Evolutionary conservation across 2,888 invertebrate genomes (phyloP), one percentile per base, ranked within the genome.

Genomic region (Acanthacorydalis orientalis): DNA sequence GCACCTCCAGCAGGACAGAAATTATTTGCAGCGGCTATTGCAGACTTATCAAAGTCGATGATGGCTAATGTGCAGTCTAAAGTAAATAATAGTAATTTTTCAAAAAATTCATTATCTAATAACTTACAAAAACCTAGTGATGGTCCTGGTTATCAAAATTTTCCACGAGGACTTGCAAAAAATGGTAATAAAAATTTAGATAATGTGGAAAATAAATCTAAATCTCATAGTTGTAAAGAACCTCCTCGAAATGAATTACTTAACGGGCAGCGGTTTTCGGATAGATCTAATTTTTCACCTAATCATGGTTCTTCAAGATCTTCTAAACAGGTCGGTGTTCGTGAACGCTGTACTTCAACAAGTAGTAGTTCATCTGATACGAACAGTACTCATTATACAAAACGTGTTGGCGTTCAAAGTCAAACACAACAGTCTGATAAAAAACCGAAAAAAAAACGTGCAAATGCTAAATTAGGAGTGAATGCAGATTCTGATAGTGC

Each of bases 11-110:
- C 43, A 8, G 43, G 43, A 9, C 31, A 43, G 4, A 43, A 43
- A 43, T 15, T 43, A 34, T 43, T 43, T 34, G 43, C 31, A 12
- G 43, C 43, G 1, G 43, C 43, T 14, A 43, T 43, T 33, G 43
- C 43, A 9, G 43, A 43, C 33, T 16, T 43, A 12, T 43, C 43
- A 32, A 43, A 43, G 33, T 43, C 43, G 10, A n/a, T 12, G 7
- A 14, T 14, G 12, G 37, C 37, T 12, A 37, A 12, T n/a, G 37
- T 37, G 1, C n/a, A 37, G 10, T 37, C 37, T 37, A 12, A n/a
- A 37, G 23, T 23, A 23, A 23, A 23, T 23, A 23, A 23, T 23
- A 23, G 23, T 23, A 23, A 23, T 23, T 23, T 23, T 23, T 2
- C 23, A 23, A 23, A 23, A 23, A 23, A 23, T 6, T 23, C 23